A percentile compares a stretch with the other conserved stretches of the same genome.
These are phyloP conservation scores for Panulirus ornatus DNA, from an alignment of 1,140 invertebrate genomes.

Conservation along the genomic window DNA sequence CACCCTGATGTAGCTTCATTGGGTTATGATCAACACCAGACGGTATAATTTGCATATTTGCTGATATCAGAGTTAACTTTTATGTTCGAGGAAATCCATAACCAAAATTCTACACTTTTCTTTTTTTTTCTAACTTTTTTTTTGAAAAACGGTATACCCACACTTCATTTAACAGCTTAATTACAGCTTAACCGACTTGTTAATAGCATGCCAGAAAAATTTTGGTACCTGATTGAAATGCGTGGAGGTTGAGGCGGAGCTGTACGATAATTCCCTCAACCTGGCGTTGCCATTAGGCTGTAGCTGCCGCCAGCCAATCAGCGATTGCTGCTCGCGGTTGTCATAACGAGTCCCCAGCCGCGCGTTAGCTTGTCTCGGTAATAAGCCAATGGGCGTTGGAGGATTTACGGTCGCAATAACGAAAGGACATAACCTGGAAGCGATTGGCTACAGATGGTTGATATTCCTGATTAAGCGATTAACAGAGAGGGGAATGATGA, in stretches of 20 bases:
- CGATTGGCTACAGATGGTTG: conserved; percentile 15
- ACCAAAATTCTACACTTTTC: too few species aligned
- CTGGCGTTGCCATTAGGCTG: neutral
- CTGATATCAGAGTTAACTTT: neutral
- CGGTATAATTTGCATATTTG: neutral
- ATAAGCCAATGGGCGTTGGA: conserved; percentile 5
- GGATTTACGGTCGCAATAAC: conserved; percentile 1
- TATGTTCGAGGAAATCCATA: neutral
- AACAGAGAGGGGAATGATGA: too few species aligned
- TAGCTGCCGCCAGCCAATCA: neutral
- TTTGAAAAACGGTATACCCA: neutral
- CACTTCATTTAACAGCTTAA: neutral
- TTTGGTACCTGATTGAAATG: neutral
- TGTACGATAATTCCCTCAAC: neutral
- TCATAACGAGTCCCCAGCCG: neutral
- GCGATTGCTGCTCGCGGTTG: neutral
- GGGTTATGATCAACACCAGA: neutral
- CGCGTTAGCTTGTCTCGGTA: neutral
- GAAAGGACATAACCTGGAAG: conserved; percentile 7
- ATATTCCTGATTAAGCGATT: too few species aligned
- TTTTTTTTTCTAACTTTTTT: too few species aligned
- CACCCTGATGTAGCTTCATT: neutral
- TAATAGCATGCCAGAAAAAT: neutral
- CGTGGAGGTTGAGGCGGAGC: neutral
- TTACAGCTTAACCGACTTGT: neutral